phyloP scores from a whole-genome alignment of 2,888 invertebrate genomes.

The Nomada goodeniana region DNA sequence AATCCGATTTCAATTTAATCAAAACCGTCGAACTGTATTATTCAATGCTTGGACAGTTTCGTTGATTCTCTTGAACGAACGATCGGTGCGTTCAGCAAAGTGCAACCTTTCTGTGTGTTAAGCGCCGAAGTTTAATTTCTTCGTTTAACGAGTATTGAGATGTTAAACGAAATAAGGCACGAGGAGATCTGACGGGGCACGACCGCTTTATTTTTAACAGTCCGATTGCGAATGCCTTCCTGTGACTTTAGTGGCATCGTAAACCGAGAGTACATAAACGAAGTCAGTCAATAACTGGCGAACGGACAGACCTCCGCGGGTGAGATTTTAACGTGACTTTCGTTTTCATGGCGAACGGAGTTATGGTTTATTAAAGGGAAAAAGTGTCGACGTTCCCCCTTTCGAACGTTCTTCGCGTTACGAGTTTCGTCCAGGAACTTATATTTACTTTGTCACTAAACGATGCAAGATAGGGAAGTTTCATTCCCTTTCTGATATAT shows the following conservation, averaged over 20 bases:
- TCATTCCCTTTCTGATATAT: background rate
- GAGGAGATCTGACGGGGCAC: constrained; percentile 21
- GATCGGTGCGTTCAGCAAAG: background rate
- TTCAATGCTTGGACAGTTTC: background rate
- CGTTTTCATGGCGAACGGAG: constrained; percentile 78
- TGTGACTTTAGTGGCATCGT: constrained; percentile 79
- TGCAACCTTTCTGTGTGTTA: background rate
- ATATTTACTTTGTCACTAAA: constrained; percentile 13
- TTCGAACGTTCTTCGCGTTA: constrained; percentile 18
- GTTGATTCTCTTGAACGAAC: background rate
- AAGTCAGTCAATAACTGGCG: constrained; percentile 81
- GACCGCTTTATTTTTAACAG: constrained; percentile 76
- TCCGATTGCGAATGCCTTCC: constrained; percentile 55
- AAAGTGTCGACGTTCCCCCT: constrained; percentile 60
- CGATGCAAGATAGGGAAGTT: too few species aligned
- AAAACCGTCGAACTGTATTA: background rate
- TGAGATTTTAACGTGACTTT: constrained; percentile 73
- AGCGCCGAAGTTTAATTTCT: constrained; percentile 2
- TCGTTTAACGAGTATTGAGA: background rate
- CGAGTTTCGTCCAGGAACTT: background rate
- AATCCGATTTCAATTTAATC: too few species aligned
- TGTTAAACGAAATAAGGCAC: constrained; percentile 41
- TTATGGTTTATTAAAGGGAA: constrained; percentile 80
- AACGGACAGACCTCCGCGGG: constrained; percentile 51
- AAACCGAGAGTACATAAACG: constrained; percentile 82